These are phyloP conservation scores for Noctilio leporinus DNA, from an alignment of 2,113 vertebrate genomes.

Conservation along the genomic window DNA sequence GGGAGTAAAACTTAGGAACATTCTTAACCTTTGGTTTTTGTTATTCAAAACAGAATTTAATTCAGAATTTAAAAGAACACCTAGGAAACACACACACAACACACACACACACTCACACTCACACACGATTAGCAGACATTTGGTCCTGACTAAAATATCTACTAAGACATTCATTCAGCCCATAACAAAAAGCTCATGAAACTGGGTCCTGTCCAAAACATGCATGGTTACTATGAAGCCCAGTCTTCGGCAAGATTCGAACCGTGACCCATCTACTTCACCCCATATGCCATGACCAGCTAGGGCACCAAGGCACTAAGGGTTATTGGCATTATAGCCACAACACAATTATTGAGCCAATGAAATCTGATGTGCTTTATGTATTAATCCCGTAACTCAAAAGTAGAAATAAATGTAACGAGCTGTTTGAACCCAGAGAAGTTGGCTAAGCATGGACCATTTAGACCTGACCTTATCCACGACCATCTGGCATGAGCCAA, in stretches of 20 bases:
- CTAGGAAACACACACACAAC: not conserved
- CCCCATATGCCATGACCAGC: not conserved
- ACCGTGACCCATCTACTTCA: not conserved
- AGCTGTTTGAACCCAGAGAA: not conserved
- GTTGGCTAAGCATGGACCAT: not conserved
- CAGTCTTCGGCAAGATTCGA: not conserved
- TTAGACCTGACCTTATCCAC: not conserved
- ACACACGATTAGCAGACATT: not conserved
- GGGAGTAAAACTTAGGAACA: not conserved
- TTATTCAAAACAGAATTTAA: constrained; percentile 14
- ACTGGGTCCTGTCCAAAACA: not conserved
- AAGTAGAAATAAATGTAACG: not conserved
- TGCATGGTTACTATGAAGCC: too few species aligned
- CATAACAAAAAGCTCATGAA: not conserved
- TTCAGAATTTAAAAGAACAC: not conserved
- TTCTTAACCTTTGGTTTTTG: not conserved
- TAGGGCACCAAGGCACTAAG: too few species aligned
- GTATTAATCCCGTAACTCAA: not conserved
- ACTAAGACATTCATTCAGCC: not conserved
- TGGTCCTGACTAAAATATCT: not conserved
- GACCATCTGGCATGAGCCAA: not conserved
- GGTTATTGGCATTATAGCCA: not conserved
- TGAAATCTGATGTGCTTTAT: not conserved
- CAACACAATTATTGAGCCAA: not conserved
- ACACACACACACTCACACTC: not conserved